A percentile compares a stretch with the other conserved stretches of the same genome.
Conservation (phyloP, 2,888 invertebrate species). For the Dilophus febrilis region DNA sequence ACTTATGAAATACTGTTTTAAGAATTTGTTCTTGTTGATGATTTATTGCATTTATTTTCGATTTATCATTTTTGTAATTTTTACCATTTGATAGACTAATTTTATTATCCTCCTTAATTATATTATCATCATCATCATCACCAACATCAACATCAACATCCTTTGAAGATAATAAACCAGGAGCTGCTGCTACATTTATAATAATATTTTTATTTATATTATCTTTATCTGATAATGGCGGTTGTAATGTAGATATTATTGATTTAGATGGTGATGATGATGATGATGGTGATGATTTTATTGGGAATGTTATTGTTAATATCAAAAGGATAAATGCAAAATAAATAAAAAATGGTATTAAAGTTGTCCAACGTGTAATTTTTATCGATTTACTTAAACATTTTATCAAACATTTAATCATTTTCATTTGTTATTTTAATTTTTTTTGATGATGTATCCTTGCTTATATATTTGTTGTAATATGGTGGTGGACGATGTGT, state of each 20-base stretch:
- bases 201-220: too few species aligned
- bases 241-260: slow-evolving; percentile 19
- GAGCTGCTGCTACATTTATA: too few species aligned
- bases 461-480: too few species aligned
- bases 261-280: too few species aligned
- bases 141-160: too few species aligned
- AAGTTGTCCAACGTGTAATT: slow-evolving; percentile 35
- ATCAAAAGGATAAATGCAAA: slow-evolving; percentile 35
- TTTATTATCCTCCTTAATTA: too few species aligned
- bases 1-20: slow-evolving; percentile 34
- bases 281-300: too few species aligned
- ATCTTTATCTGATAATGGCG: slow-evolving; percentile 8
- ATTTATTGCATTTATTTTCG: neutral
- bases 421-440: too few species aligned
- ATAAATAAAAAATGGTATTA: slow-evolving; percentile 36
- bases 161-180: too few species aligned
- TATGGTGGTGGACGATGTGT: too few species aligned
- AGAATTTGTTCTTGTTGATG: slow-evolving; percentile 11
- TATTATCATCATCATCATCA: too few species aligned
- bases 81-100: neutral
- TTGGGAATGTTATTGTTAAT: slow-evolving; percentile 32
- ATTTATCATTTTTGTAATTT: neutral
- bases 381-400: slow-evolving; percentile 11
- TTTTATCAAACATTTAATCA: neutral
- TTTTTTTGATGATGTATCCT: too few species aligned